Base-by-base conservation (phyloP, 2,113 vertebrate species). In the Tragelaphus scriptus region DNA sequence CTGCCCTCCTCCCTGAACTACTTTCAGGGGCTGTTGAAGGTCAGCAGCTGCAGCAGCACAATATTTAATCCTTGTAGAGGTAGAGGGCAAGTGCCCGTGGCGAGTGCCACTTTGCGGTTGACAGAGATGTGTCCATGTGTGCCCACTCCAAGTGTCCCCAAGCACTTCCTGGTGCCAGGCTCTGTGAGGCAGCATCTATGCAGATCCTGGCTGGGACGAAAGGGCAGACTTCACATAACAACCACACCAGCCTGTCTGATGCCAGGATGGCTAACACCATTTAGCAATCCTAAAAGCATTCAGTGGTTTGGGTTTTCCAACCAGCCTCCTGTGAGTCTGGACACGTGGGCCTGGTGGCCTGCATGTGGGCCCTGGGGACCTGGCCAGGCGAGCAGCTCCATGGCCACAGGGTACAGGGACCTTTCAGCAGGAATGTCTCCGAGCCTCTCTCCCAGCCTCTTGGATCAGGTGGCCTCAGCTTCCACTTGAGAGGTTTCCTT, bases 331-430 rank as follows among this genome's bases (percentile, higher is more conserved):
- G 14, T 85, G 47, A 26, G 49, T 17, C 90, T 80, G n/a, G 28
- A 7, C 4, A 7, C 55, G 2, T 1, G 32, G 25, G 47, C 9
- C 26, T 88, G 25, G 26, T 28, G 75, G 19, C 30, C 28, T 16
- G 40, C 30, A 53, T 0, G 0, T 32, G 51, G n/a, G 47, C 77
- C 13, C 68, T 0, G 0, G 53, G n/a, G 2, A 21, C 36, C 44
- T 0, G 1, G 26, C 7, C 6, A 1, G 68, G 44, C 25, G 44
- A 17, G 12, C 10, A 30, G n/a, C 23, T 26, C 7, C 15, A 9
- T 0, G 2, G 2, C 23, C 11, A 15, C 19, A 2, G 32, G 21
- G 58, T 17, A 7, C 4, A 1, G 53, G 17, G 0, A 0, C 26
- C 63, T 44, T 51, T 71, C 61, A n/a, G 23, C 10, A 11, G 85